Percentiles rank a stretch among this genome's conserved stretches.
Conservation (phyloP, 2,113 vertebrate species). For the Hydrochoerus hydrochaeris region DNA sequence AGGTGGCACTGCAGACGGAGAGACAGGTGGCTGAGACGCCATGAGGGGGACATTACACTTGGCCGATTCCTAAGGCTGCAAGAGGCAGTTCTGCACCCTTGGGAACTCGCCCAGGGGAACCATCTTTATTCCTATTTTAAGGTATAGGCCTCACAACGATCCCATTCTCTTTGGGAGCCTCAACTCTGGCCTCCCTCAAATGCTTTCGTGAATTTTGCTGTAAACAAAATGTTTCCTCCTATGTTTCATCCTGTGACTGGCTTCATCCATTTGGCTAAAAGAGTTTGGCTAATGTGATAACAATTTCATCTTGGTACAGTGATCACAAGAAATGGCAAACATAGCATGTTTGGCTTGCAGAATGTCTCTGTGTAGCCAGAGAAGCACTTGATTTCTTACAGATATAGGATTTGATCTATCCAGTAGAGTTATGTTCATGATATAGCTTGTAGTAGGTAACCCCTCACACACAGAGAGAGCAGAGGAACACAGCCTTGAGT, state of each 20-base stretch:
- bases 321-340: too few relatives aligned
- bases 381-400: too few relatives aligned
- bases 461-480: too few relatives aligned
- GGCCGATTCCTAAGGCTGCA: constrained; percentile 7
- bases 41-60: background rate
- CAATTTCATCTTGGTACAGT: too few relatives aligned
- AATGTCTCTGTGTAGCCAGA: too few relatives aligned
- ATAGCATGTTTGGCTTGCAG: too few relatives aligned
- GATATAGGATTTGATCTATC: too few relatives aligned
- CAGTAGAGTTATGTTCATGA: too few relatives aligned
- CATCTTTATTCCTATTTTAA: constrained; percentile 30
- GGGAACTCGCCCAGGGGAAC: background rate
- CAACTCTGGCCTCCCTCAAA: background rate
- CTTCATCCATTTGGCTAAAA: background rate
- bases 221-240: background rate
- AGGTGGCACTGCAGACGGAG: background rate
- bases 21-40: background rate
- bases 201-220: background rate
- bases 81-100: background rate
- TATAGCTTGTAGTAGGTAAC: too few relatives aligned
- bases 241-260: background rate
- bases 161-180: background rate
- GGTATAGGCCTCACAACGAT: background rate
- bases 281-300: background rate
- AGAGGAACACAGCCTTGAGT: too few relatives aligned